Base-by-base conservation (phyloP, 2,113 vertebrate species). In the Budorcas taxicolor region DNA sequence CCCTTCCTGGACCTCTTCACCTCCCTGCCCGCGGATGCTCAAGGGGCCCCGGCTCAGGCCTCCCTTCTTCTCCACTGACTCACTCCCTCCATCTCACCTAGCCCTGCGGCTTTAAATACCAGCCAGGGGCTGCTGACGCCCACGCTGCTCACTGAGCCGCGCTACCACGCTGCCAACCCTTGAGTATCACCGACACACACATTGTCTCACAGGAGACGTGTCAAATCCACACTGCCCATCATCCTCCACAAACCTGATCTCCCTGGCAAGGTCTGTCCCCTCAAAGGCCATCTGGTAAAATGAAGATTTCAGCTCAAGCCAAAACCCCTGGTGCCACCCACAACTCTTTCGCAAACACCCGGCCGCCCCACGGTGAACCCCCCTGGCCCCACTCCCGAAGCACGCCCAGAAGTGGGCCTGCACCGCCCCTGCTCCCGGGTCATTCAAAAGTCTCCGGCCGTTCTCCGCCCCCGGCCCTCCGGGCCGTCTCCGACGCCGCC, bases 401-500 rank as follows among this genome's bases (percentile, higher is more conserved):
- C 19, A 8, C 36, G 31, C 14, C 47, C 76, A 40, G 14, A 36
- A 40, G 25, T 19, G 27, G 6, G 17, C 13, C 23, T 67, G 74
- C 12, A 5, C 19, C 11, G 12, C 27, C 36, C 50, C 40, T 17
- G 7, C 53, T 47, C 25, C 31, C 3, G 78, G 47, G 7, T 23
- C 33, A 2, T 8, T 52, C 52, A 5, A 1, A 3, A 7, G 53
- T 23, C 55, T 13, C 47, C 47, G 21, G 0, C 19, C 4, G 17
- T 7, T 1, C 85, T 50, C 71, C 16, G 23, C 50, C 43, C 19
- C n/a, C 2, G 40, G 5, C 8, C 21, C 29, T 81, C 40, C 53
- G 25, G 27, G 2, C 33, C 23, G 45, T 7, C 31, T 25, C 62
- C 55, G 47, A n/a, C 57, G 40, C 15, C 33, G 47, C 62, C 9